Evolutionary conservation across 2,797 vertebrate genomes (phyloP).

Genomic region (Cossypha caffra): DNA sequence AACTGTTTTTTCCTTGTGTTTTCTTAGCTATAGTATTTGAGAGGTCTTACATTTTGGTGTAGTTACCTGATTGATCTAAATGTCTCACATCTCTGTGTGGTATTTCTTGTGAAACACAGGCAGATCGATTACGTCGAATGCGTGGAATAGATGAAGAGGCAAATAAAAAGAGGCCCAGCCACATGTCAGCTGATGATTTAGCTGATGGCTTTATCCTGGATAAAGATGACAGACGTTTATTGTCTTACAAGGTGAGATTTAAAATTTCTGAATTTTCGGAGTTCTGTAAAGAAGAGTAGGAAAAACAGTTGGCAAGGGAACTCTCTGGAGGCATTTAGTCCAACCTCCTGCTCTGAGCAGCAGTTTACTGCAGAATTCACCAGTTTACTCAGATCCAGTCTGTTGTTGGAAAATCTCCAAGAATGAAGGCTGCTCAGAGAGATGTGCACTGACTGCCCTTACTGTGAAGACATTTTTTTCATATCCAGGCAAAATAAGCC

Average conservation of each 20-base stretch:
- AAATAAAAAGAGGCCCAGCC: constrained; percentile 63
- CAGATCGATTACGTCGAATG: constrained; percentile 91
- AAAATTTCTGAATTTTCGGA: neutral
- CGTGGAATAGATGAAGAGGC: constrained; percentile 77
- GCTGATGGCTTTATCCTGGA: constrained; percentile 91
- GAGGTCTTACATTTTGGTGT: neutral
- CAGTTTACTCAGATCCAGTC: neutral
- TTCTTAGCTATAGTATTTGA: neutral
- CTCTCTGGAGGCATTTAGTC: neutral
- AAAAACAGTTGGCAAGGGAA: neutral
- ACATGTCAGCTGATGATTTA: constrained; percentile 91
- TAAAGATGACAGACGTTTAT: constrained; percentile 82
- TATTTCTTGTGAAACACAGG: constrained; percentile 73
- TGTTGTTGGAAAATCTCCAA: neutral
- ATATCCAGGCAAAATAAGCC: neutral
- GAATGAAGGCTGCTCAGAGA: neutral
- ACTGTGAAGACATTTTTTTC: neutral
- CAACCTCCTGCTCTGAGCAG: neutral
- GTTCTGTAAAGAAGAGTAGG: neutral
- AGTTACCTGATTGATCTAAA: neutral
- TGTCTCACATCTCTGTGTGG: neutral
- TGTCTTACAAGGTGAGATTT: constrained; percentile 85
- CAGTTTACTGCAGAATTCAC: neutral
- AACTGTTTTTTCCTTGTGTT: neutral
- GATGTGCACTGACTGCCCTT: neutral